A percentile compares a stretch with the other conserved stretches of the same genome.
Evolutionary conservation across 2,113 vertebrate species (phyloP).

Genomic region (Promerops cafer): DNA sequence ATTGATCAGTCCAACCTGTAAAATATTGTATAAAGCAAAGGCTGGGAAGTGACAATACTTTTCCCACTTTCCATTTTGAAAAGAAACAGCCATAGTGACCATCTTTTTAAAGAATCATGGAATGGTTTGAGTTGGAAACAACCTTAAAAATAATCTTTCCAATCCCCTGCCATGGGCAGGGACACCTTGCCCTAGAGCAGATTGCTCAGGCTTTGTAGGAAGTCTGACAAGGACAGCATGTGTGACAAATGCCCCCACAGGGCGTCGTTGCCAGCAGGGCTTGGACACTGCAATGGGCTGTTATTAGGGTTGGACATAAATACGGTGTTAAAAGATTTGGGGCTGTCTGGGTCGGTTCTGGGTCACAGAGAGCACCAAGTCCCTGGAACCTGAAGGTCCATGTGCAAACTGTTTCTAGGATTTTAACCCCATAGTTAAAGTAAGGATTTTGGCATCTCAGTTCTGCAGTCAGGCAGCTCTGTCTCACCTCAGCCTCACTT

Average conservation of each 20-base stretch:
- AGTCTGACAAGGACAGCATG: background rate
- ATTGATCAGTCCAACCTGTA: background rate
- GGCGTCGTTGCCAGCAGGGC: accelerated
- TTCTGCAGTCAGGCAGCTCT: background rate
- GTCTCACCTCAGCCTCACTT: background rate
- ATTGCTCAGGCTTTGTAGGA: background rate
- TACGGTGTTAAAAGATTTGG: background rate
- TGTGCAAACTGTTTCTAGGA: background rate
- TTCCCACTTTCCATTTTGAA: background rate
- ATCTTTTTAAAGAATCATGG: background rate
- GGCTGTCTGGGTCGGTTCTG: background rate
- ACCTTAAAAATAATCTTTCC: background rate
- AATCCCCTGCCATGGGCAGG: background rate
- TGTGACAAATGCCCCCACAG: background rate
- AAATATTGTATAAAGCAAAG: background rate
- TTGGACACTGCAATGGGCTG: background rate
- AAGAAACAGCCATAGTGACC: background rate
- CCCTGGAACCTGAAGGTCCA: background rate
- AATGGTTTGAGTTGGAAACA: background rate
- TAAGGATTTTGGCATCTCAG: background rate
- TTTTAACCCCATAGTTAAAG: background rate
- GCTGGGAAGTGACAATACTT: background rate
- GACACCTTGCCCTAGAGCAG: background rate
- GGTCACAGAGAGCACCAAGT: background rate
- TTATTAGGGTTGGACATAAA: background rate